Conservation (phyloP, 2,113 vertebrate genomes). For the Pao palembangensis region DNA sequence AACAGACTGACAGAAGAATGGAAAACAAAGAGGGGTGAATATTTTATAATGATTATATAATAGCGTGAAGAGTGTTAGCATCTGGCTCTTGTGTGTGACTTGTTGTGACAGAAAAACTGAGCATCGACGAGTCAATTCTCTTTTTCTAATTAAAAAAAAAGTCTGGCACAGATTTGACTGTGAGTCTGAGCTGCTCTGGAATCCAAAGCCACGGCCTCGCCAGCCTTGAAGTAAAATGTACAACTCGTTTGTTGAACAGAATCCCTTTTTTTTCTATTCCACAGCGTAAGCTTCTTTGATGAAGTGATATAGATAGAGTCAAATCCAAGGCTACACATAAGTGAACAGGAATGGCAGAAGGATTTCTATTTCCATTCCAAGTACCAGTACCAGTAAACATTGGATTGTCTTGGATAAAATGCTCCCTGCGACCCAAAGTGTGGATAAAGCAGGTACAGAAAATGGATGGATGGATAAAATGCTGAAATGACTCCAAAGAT, state of each 20-base stretch:
- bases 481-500: not conserved
- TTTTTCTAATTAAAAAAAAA: not conserved
- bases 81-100: not conserved
- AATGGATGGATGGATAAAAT: not conserved
- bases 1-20: not conserved
- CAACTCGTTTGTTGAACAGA: not conserved
- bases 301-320: too few species aligned
- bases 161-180: not conserved
- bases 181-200: conserved; percentile 14
- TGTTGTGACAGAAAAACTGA: not conserved
- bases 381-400: not conserved
- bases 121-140: not conserved
- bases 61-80: not conserved
- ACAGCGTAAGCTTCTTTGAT: too few species aligned
- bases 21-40: not conserved
- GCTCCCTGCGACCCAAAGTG: too few species aligned
- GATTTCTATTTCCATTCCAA: too few species aligned
- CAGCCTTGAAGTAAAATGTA: not conserved
- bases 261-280: too few species aligned
- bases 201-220: conserved; percentile 12
- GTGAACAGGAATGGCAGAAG: too few species aligned
- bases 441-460: too few species aligned
- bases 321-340: too few species aligned
- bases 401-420: not conserved
- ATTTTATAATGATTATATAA: not conserved